Conservation (phyloP, 2,888 invertebrate species). For the Drosophila nr. fundita region DNA sequence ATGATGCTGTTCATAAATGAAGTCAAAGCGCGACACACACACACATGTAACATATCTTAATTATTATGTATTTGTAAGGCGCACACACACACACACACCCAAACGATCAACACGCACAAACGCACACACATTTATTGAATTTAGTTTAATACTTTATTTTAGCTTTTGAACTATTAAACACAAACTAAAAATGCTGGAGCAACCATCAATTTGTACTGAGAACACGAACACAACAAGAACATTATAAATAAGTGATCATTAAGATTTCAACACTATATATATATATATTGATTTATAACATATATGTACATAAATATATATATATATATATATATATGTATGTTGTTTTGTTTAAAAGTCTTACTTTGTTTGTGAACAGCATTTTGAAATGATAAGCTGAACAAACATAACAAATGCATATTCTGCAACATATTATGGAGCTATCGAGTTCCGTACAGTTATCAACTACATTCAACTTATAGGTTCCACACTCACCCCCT, state of each 20-base stretch:
- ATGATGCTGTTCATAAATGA: slow-evolving; percentile 80
- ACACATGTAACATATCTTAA: slow-evolving; percentile 34
- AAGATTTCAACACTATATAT: slow-evolving; percentile 3
- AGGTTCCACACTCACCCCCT: neutral
- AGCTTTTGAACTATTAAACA: slow-evolving; percentile 9
- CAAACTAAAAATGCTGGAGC: slow-evolving; percentile 23
- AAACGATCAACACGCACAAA: slow-evolving; percentile 2
- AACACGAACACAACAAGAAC: slow-evolving; percentile 9
- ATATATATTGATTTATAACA: slow-evolving; percentile 1
- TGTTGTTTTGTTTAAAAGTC: slow-evolving; percentile 29
- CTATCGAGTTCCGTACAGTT: neutral
- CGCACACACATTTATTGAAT: slow-evolving; percentile 6
- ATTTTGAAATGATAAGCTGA: slow-evolving; percentile 31
- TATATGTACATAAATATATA: neutral
- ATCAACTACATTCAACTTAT: slow-evolving; percentile 6
- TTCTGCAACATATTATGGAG: neutral
- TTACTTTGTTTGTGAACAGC: slow-evolving; percentile 73
- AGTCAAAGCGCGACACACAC: slow-evolving; percentile 56
- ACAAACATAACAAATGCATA: slow-evolving; percentile 1
- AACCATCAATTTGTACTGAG: slow-evolving; percentile 43
- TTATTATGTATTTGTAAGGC: slow-evolving; percentile 17
- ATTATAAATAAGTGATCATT: slow-evolving; percentile 8
- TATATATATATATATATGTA: slow-evolving; percentile 1
- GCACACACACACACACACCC: slow-evolving; percentile 4
- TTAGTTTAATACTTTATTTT: slow-evolving; percentile 15